A percentile compares a stretch with the other conserved stretches of the same genome.
Conservation (phyloP, 2,113 vertebrate genomes). For the Bos javanicus region DNA sequence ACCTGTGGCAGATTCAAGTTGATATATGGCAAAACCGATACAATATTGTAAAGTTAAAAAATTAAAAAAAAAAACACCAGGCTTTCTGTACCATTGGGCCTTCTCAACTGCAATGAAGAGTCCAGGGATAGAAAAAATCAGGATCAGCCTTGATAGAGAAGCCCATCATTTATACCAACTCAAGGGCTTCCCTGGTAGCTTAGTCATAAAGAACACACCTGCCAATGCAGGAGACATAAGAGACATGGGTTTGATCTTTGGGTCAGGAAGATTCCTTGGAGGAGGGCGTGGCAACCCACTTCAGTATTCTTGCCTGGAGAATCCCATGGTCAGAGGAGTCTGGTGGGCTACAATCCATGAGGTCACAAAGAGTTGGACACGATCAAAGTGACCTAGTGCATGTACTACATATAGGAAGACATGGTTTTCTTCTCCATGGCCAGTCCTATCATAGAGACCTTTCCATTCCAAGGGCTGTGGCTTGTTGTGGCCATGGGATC, state of each 20-base stretch:
- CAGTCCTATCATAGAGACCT: neutral
- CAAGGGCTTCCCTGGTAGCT: neutral
- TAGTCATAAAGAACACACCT: neutral
- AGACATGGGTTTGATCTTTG: neutral
- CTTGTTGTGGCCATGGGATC: neutral
- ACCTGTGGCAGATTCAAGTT: no score
- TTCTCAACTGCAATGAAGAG: neutral
- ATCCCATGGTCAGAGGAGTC: neutral
- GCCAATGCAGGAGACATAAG: neutral
- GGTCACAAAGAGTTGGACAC: neutral
- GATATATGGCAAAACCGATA: no score
- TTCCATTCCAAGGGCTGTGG: neutral
- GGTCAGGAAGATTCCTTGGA: neutral
- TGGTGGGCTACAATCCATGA: neutral
- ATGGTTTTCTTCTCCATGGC: neutral
- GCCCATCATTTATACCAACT: neutral
- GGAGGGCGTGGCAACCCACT: neutral
- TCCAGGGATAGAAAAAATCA: neutral
- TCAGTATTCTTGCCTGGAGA: neutral
- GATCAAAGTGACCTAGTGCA: fast-evolving
- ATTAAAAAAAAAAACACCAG: no score
- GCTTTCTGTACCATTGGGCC: neutral
- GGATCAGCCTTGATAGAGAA: neutral
- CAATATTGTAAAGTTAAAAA: no score
- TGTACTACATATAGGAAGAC: neutral